These are phyloP conservation scores for Formica exsecta DNA, from an alignment of 1,140 invertebrate species.

Conservation along the genomic window DNA sequence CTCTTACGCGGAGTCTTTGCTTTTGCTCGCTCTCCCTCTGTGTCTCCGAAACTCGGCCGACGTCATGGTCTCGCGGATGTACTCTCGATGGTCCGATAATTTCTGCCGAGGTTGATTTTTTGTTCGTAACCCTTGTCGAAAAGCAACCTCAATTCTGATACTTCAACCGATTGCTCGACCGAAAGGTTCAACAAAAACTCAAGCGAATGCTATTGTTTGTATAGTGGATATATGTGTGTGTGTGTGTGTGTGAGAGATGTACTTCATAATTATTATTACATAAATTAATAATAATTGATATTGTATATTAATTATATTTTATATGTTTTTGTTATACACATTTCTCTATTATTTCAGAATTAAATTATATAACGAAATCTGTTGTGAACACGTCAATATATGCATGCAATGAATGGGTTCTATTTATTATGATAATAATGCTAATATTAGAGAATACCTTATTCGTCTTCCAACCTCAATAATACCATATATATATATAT, in stretches of 20 bases:
- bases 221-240: not conserved
- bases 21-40: not conserved
- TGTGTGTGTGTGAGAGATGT: not conserved
- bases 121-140: slow-evolving; percentile 12
- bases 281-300: slow-evolving; percentile 10
- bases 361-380: slow-evolving; percentile 1
- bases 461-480: too few relatives aligned
- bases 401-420: too few relatives aligned
- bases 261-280: not conserved
- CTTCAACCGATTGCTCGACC: not conserved
- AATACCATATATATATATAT: too few relatives aligned
- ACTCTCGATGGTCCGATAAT: slow-evolving; percentile 39
- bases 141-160: slow-evolving; percentile 21
- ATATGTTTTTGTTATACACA: not conserved
- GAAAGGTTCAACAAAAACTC: not conserved
- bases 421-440: too few relatives aligned
- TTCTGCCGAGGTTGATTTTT: slow-evolving; percentile 35
- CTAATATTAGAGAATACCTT: too few relatives aligned
- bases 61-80: not conserved
- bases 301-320: not conserved
- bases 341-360: not conserved
- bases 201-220: not conserved
- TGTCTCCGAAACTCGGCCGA: not conserved
- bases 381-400: not conserved
- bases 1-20: slow-evolving; percentile 59